Percentiles rank a stretch among this genome's conserved stretches.
phyloP scores from a whole-genome alignment of 2,797 vertebrate genomes.

The Sebastes variabilis region DNA sequence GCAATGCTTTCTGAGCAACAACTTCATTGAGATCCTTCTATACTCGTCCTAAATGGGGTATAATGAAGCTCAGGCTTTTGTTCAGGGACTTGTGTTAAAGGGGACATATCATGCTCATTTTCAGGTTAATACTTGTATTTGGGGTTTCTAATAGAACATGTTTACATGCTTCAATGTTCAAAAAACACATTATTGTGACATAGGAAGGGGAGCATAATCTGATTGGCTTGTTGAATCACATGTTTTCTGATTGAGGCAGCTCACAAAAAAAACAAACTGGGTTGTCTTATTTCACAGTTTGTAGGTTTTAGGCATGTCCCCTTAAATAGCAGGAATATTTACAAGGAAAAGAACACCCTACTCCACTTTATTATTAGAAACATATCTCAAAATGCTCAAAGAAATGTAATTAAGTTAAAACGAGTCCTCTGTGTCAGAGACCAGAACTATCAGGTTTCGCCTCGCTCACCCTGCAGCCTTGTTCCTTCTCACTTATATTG shows the following conservation, averaged over 20 bases:
- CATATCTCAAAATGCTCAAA: background rate
- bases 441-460: background rate
- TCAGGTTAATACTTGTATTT: too few relatives aligned
- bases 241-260: too few relatives aligned
- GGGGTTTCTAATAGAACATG: too few relatives aligned
- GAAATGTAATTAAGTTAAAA: background rate
- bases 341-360: background rate
- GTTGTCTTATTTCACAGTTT: too few relatives aligned
- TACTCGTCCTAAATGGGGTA: background rate
- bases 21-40: too few relatives aligned
- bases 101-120: too few relatives aligned
- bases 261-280: too few relatives aligned
- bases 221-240: too few relatives aligned
- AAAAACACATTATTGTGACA: too few relatives aligned
- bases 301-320: too few relatives aligned
- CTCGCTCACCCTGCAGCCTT: constrained; percentile 5
- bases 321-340: background rate
- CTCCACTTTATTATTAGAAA: background rate
- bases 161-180: too few relatives aligned
- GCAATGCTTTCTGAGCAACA: background rate
- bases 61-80: background rate
- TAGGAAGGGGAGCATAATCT: too few relatives aligned
- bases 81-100: background rate
- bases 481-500: background rate
- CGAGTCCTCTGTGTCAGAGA: background rate